These are phyloP conservation scores for Spea hammondii DNA, from an alignment of 2,797 vertebrate species.

Conservation along the genomic window DNA sequence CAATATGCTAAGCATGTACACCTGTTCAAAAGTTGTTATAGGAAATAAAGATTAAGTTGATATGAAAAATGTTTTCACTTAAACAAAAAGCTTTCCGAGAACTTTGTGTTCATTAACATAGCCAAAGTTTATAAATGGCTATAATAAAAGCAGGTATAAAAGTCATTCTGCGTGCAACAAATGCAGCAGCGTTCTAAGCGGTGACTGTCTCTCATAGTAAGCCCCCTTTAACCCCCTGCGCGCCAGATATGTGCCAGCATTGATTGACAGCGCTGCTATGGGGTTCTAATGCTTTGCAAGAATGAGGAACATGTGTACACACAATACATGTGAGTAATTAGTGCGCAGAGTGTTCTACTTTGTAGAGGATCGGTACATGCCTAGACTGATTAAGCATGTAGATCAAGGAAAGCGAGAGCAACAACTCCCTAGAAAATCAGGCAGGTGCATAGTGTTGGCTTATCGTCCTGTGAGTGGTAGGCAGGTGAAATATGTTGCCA, in stretches of 20 bases:
- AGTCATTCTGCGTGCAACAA: conserved; percentile 47
- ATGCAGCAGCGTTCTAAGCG: conserved; percentile 46
- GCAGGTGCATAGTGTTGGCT: too few species aligned
- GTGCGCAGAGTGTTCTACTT: too few species aligned
- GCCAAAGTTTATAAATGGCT: conserved; percentile 57
- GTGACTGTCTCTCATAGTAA: conserved; percentile 40
- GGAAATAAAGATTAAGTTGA: conserved; percentile 59
- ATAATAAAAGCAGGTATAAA: conserved; percentile 41
- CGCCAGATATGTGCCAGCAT: neutral
- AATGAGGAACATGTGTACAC: too few species aligned
- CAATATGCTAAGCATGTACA: conserved; percentile 58
- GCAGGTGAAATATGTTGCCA: too few species aligned
- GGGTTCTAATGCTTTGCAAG: too few species aligned
- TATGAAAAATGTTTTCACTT: conserved; percentile 62
- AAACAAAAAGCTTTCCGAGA: conserved; percentile 59
- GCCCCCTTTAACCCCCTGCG: conserved; percentile 22
- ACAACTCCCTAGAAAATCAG: too few species aligned
- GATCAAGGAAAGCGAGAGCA: too few species aligned
- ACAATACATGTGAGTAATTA: too few species aligned
- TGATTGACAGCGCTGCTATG: too few species aligned
- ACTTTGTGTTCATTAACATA: conserved; percentile 57
- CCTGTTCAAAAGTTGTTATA: conserved; percentile 55
- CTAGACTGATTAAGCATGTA: too few species aligned
- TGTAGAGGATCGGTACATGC: too few species aligned
- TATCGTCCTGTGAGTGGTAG: too few species aligned